Evolutionary conservation across 2,113 vertebrate genomes (phyloP), one percentile per base, ranked within the genome.

Genomic region (Cynopterus brachyotis): DNA sequence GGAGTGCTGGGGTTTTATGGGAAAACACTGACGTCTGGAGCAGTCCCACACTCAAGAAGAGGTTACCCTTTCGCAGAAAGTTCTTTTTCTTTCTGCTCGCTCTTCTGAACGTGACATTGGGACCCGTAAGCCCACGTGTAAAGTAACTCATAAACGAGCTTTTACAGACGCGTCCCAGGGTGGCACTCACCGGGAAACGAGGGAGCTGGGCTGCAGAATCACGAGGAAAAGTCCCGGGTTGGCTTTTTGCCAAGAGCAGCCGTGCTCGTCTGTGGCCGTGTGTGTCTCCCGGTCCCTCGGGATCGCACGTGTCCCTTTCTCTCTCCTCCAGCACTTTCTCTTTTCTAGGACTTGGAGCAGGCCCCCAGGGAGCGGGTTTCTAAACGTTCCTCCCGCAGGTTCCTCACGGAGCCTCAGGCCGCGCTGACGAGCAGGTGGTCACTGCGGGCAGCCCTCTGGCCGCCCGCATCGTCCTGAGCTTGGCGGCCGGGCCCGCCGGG

Each of bases 141-240:
- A 3, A 57, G 35, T 12, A 24, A 4, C 10, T 70, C 19, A 4
- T 13, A 42, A 53, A 45, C 3, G 50, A 8, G 5, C 3, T 13
- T 26, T 45, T 32, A 6, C 8, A 26, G 2, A 0, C 0, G 26
- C 17, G 66, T 73, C 5, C 3, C 32, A 32, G 4, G 24, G 30
- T 8, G 19, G 42, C 4, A 0, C 11, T 35, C 7, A 0, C 17
- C 2, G 26, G 40, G 64, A 8, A 17, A 12, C 1, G 17, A 6
- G 4, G 73, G n/a, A 3, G 1, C 24, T 10, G 0, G 15, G 19
- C 22, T 10, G 35, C 3, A 1, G 15, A 26, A 20, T 35, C 13
- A 7, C 24, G 9, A 5, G 40, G 30, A n/a, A 30, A 2, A 7
- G n/a, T 15, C n/a, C 2, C 12, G 66, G 7, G 35, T 28, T 32